These are phyloP conservation scores for Apodemus sylvaticus DNA, from an alignment of 2,113 vertebrate genomes.

Conservation along the genomic window DNA sequence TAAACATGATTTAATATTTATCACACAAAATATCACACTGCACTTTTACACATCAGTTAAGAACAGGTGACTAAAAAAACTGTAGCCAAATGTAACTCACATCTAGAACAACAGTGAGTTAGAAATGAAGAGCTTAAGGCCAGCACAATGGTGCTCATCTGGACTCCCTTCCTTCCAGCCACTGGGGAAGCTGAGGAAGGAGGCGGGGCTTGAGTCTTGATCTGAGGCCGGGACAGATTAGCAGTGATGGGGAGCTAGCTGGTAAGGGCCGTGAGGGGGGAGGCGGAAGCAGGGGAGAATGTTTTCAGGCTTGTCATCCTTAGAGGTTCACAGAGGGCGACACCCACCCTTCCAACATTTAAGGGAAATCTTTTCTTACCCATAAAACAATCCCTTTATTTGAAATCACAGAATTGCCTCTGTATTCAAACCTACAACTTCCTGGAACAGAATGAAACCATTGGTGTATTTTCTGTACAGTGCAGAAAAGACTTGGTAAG, in stretches of 20 bases:
- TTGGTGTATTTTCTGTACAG: constrained; percentile 63
- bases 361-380: constrained; percentile 10
- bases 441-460: constrained; percentile 54
- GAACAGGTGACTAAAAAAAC: neutral
- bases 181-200: neutral
- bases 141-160: neutral
- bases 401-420: neutral
- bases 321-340: neutral
- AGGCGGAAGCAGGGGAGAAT: neutral
- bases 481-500: constrained; percentile 58
- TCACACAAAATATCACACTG: neutral
- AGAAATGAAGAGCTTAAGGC: neutral
- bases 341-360: neutral
- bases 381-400: neutral
- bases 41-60: neutral
- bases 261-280: too few species aligned
- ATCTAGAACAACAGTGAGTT: neutral
- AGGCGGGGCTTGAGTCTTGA: neutral
- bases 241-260: neutral
- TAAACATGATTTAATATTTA: neutral
- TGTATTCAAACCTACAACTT: neutral
- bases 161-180: neutral
- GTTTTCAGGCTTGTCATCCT: neutral
- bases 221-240: neutral
- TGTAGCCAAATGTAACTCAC: neutral